These are phyloP conservation scores for Garra rufa DNA, from an alignment of 2,113 vertebrate genomes.

Conservation along the genomic window DNA sequence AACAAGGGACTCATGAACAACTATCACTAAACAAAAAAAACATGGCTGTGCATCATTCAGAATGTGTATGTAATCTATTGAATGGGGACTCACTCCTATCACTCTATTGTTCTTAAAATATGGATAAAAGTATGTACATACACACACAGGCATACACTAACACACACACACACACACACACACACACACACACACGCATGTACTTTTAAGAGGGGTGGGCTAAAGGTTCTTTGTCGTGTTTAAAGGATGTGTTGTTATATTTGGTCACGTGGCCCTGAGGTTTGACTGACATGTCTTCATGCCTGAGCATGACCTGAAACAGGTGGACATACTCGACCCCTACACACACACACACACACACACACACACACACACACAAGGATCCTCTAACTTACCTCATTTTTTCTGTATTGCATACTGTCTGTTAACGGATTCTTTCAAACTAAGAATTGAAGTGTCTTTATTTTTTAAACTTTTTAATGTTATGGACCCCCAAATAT, in stretches of 20 bases:
- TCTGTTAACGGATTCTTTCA: not conserved
- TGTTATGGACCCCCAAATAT: not conserved
- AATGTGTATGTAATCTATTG: too few species aligned
- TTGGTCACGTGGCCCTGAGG: not conserved
- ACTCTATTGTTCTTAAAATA: too few species aligned
- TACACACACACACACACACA: slow-evolving; percentile 17
- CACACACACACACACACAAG: not conserved
- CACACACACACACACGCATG: not conserved
- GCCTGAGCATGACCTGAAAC: slow-evolving; percentile 47
- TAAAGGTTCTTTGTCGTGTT: slow-evolving; percentile 13
- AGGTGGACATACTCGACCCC: slow-evolving; percentile 36
- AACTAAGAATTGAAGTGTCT: not conserved
- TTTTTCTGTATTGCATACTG: not conserved
- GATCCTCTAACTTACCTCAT: not conserved
- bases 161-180: not conserved
- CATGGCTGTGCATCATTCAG: too few species aligned
- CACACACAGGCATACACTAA: too few species aligned
- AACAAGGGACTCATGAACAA: too few species aligned
- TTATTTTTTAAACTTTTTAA: not conserved
- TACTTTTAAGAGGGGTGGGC: not conserved
- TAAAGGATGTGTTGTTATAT: slow-evolving; percentile 20
- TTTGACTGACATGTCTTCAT: slow-evolving; percentile 21
- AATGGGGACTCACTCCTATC: too few species aligned
- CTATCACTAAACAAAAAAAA: too few species aligned
- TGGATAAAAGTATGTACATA: too few species aligned